These are phyloP conservation scores for Lepetodrilus schrolli DNA, from an alignment of 2,888 invertebrate species.

Conservation along the genomic window DNA sequence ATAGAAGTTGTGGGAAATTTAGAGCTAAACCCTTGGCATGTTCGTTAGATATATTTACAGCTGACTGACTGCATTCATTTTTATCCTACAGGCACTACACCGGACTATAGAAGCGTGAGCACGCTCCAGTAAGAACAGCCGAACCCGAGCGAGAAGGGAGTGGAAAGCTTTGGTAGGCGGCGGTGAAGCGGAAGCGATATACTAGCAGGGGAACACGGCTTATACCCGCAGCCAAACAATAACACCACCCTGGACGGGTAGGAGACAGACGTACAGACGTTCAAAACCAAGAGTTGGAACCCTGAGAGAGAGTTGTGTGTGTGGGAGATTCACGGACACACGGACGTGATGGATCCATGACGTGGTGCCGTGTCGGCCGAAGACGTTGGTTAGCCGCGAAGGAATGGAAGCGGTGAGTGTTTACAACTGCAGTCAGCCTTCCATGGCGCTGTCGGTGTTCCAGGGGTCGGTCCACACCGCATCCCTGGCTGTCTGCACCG, in stretches of 20 bases:
- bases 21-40: slow-evolving; percentile 16
- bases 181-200: slow-evolving; percentile 15
- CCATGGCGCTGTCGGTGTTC: slow-evolving; percentile 34
- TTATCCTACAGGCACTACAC: neutral
- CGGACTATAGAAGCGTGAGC: slow-evolving; percentile 9
- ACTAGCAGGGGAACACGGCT: too few species aligned
- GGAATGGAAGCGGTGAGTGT: neutral
- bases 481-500: slow-evolving; percentile 65
- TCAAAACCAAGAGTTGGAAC: neutral
- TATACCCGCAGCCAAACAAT: neutral
- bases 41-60: slow-evolving; percentile 13
- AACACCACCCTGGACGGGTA: neutral
- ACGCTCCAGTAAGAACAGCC: slow-evolving; percentile 1
- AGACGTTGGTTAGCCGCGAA: too few species aligned
- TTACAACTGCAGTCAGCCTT: slow-evolving; percentile 3
- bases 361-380: neutral
- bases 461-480: slow-evolving; percentile 62
- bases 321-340: too few species aligned
- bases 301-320: too few species aligned
- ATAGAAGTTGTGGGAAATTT: slow-evolving; percentile 13
- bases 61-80: slow-evolving; percentile 26
- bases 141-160: neutral
- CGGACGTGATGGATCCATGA: neutral
- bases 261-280: neutral
- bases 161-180: neutral